Percentiles rank a stretch among this genome's conserved stretches.
These are phyloP conservation scores for Onychorhynchus coronatus DNA, from an alignment of 2,113 vertebrate species.

Conservation along the genomic window DNA sequence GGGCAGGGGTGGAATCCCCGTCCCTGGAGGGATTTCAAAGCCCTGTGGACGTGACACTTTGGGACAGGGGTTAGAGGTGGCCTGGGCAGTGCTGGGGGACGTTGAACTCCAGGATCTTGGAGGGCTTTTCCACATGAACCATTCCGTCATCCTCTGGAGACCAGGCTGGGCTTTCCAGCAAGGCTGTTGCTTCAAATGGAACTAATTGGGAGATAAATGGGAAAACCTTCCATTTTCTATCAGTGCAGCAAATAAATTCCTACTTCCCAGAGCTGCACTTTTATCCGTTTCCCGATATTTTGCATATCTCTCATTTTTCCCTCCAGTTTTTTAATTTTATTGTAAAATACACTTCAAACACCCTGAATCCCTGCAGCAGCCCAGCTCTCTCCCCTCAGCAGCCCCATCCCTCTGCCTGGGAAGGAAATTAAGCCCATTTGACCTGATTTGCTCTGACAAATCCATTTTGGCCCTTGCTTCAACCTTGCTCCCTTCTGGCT, in stretches of 20 bases:
- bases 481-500: neutral
- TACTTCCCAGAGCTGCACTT: neutral
- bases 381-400: neutral
- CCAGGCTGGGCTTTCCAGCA: neutral
- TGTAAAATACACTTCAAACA: neutral
- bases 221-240: neutral
- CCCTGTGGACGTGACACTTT: neutral
- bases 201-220: neutral
- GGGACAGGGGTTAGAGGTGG: neutral
- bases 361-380: neutral
- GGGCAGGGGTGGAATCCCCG: neutral
- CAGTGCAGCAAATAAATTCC: neutral
- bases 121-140: neutral
- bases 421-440: neutral
- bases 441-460: neutral
- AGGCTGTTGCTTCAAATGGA: too few species aligned
- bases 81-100: neutral
- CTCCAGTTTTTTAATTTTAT: neutral
- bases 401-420: neutral
- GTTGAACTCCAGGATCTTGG: neutral
- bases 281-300: neutral
- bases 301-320: neutral
- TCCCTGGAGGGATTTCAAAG: neutral
- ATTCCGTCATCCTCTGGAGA: neutral
- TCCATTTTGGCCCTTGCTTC: neutral